Conservation (phyloP, 2,113 vertebrate species). For the Ifrita kowaldi region DNA sequence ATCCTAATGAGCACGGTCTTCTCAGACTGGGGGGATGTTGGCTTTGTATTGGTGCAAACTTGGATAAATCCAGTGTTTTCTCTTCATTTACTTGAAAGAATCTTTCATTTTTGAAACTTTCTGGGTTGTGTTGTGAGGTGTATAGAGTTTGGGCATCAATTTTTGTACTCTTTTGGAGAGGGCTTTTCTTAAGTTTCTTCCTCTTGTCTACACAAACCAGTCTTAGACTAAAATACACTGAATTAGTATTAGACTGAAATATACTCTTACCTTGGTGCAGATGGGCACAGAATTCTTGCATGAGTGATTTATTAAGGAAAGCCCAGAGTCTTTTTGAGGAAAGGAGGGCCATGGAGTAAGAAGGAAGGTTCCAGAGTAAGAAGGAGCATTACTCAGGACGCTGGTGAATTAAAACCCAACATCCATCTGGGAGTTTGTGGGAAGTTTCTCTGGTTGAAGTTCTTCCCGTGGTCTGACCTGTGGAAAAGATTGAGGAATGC, state of each 20-base stretch:
- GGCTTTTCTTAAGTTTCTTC: not conserved
- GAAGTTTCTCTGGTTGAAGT: not conserved
- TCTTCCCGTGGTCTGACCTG: not conserved
- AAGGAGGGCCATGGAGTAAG: not conserved
- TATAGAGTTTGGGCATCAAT: not conserved
- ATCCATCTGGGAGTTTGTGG: not conserved
- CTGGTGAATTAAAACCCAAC: not conserved
- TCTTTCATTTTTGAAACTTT: not conserved
- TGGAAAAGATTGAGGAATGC: not conserved
- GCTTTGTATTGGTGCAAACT: not conserved
- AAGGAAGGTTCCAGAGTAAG: not conserved
- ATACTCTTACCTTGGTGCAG: not conserved
- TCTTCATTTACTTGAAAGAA: not conserved
- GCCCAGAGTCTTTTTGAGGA: not conserved
- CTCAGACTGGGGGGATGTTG: not conserved
- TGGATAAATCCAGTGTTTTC: not conserved
- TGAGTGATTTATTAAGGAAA: not conserved
- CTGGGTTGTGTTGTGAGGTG: rapidly evolving
- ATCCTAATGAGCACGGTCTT: rapidly evolving
- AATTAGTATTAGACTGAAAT: not conserved
- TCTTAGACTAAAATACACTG: not conserved
- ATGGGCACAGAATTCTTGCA: rapidly evolving
- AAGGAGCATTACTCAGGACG: rapidly evolving
- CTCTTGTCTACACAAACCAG: not conserved
- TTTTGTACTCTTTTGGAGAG: not conserved